These are phyloP conservation scores for Antechinus flavipes DNA, from an alignment of 2,113 vertebrate species.

Conservation along the genomic window DNA sequence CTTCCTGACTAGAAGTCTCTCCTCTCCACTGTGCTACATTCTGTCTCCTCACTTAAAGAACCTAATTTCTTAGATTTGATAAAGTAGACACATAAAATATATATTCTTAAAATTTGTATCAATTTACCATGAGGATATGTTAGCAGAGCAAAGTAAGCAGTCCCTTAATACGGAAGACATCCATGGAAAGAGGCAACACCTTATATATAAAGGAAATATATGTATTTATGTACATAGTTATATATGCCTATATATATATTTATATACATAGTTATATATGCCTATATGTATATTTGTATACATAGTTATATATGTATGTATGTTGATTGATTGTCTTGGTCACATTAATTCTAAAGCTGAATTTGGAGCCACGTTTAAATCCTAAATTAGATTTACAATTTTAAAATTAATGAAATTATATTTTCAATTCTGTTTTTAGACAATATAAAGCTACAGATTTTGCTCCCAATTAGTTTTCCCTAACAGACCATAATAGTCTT, in stretches of 20 bases:
- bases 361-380: constrained; percentile 41
- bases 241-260: too few species aligned
- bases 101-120: constrained; percentile 4
- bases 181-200: background rate
- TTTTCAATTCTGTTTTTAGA: background rate
- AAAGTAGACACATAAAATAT: constrained; percentile 9
- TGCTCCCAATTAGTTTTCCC: background rate
- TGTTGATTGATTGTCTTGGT: constrained; percentile 23
- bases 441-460: background rate
- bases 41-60: background rate
- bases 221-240: too few species aligned
- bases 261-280: too few species aligned
- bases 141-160: background rate
- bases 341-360: constrained; percentile 30
- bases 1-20: background rate
- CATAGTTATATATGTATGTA: too few species aligned
- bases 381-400: constrained; percentile 61
- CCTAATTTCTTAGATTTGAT: background rate
- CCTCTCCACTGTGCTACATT: background rate
- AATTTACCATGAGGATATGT: background rate
- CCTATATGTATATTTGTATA: too few species aligned
- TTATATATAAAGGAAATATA: background rate
- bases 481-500: background rate
- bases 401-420: constrained; percentile 8
- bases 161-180: background rate